phyloP scores from a whole-genome alignment of 1,140 invertebrate genomes.

The Cydia splendana region DNA sequence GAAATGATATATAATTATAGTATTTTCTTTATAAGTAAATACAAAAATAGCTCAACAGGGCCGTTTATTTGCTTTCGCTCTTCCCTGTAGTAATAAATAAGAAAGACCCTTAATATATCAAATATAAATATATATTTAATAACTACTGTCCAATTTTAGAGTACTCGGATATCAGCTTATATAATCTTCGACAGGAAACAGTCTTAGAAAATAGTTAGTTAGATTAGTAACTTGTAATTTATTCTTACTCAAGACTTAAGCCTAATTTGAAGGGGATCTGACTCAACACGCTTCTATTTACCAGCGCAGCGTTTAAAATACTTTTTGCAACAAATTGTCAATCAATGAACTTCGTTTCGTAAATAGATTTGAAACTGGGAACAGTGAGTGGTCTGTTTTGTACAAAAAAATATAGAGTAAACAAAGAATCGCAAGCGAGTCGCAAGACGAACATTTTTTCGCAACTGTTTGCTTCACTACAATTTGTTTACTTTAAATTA shows the following conservation, averaged over 20 bases:
- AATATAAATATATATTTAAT: no score
- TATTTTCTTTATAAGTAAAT: no score
- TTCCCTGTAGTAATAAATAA: no score
- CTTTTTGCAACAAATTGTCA: not conserved
- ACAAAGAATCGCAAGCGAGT: not conserved
- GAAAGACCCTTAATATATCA: no score
- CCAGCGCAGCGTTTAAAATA: not conserved
- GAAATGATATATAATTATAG: no score
- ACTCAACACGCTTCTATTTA: not conserved
- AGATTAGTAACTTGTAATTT: not conserved
- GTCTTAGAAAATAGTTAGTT: no score
- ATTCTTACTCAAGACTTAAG: not conserved
- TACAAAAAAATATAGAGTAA: slow-evolving; percentile 1
- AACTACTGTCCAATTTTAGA: no score
- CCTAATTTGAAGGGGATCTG: slow-evolving; percentile 9
- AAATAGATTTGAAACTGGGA: not conserved
- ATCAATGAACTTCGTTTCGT: slow-evolving; percentile 12
- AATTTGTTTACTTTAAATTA: not conserved
- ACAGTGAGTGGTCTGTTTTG: not conserved
- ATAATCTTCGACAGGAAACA: not conserved
- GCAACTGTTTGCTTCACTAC: not conserved
- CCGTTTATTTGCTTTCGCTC: no score
- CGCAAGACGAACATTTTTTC: not conserved
- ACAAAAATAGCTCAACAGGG: no score
- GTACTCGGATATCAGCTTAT: no score